A percentile compares a stretch with the other conserved stretches of the same genome.
These are phyloP conservation scores for Myotis findleyi DNA, from an alignment of 2,797 vertebrate genomes.

Conservation along the genomic window DNA sequence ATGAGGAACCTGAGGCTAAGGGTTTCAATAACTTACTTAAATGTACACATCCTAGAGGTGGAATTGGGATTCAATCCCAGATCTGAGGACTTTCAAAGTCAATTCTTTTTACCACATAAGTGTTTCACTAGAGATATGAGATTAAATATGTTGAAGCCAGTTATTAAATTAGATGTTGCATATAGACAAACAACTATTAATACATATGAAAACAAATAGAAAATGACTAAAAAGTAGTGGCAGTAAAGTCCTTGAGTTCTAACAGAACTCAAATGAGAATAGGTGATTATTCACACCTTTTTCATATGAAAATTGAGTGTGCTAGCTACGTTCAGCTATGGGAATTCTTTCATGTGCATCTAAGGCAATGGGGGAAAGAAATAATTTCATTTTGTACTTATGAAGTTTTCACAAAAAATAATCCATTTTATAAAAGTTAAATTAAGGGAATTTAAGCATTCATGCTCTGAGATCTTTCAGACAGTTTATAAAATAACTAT, in stretches of 20 bases:
- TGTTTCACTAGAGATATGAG: not conserved
- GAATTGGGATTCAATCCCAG: not conserved
- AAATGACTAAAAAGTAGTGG: slow-evolving; percentile 29
- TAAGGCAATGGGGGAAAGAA: slow-evolving; percentile 21
- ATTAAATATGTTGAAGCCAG: not conserved
- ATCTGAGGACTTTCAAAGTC: not conserved
- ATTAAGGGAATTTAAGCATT: slow-evolving; percentile 15
- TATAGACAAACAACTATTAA: not conserved
- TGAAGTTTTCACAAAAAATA: not conserved
- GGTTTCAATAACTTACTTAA: not conserved
- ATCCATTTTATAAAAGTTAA: slow-evolving; percentile 5
- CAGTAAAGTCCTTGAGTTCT: slow-evolving; percentile 15
- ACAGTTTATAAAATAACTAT: not conserved
- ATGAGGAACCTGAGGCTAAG: not conserved
- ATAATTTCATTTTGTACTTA: slow-evolving; percentile 7
- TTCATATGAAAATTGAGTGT: slow-evolving; percentile 37
- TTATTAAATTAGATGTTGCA: not conserved
- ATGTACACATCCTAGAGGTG: not conserved
- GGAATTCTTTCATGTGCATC: not conserved
- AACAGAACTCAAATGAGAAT: not conserved
- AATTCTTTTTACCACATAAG: not conserved
- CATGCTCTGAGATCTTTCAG: not conserved
- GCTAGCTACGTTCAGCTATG: not conserved
- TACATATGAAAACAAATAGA: not conserved
- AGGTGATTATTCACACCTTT: slow-evolving; percentile 22